A percentile compares a stretch with the other conserved stretches of the same genome.
These are phyloP conservation scores for Diachrysia chrysitis DNA, from an alignment of 2,888 invertebrate genomes.

Conservation along the genomic window DNA sequence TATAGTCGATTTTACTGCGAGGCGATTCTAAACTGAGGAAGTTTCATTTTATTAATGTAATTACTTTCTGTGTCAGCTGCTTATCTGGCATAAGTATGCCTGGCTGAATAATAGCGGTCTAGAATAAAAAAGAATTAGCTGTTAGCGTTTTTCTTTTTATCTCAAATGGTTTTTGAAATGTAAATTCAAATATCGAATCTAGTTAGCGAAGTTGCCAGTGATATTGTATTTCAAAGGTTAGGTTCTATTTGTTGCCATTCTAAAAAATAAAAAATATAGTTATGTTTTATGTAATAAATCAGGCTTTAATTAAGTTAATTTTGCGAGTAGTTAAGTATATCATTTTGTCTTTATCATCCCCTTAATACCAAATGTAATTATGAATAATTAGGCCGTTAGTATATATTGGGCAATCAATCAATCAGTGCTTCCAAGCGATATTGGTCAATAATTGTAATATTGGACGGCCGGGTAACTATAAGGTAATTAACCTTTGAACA, in stretches of 20 bases:
- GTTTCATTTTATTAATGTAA: constrained; percentile 47
- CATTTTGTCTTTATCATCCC: neutral
- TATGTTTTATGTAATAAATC: neutral
- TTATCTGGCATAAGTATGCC: constrained; percentile 29
- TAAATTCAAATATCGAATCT: neutral
- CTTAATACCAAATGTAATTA: constrained; percentile 20
- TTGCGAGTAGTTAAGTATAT: neutral
- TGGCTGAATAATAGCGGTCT: constrained; percentile 27
- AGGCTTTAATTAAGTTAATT: neutral
- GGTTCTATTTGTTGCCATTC: too few relatives aligned
- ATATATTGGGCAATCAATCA: constrained; percentile 14
- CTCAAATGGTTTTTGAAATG: neutral
- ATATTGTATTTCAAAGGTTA: too few relatives aligned
- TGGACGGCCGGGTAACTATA: constrained; percentile 24
- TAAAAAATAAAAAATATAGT: neutral
- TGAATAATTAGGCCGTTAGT: constrained; percentile 20
- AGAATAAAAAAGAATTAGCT: neutral
- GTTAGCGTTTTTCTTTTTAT: neutral
- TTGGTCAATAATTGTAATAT: constrained; percentile 38
- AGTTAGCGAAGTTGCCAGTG: too few relatives aligned
- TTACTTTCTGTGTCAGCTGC: constrained; percentile 46
- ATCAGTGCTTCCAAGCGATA: constrained; percentile 26
- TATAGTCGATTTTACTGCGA: constrained; percentile 52
- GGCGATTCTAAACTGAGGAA: constrained; percentile 46
- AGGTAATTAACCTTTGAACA: constrained; percentile 24